Evolutionary conservation across 2,797 vertebrate species (phyloP).

Genomic region (Tympanoctomys barrerae): DNA sequence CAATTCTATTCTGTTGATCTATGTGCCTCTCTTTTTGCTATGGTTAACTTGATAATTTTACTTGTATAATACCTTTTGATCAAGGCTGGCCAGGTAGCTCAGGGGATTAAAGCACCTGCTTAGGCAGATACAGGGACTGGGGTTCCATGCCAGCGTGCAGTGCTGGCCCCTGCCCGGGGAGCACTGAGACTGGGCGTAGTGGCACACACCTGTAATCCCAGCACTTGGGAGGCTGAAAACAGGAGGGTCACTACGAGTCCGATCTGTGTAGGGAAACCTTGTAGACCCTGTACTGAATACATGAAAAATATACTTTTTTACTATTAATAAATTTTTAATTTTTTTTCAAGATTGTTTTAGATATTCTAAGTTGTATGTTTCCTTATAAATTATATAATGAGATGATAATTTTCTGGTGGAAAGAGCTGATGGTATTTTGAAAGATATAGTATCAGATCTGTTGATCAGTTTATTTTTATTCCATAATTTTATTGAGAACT

Average conservation of each 20-base stretch:
- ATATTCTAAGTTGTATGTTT: constrained; percentile 41
- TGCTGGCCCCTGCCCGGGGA: no score
- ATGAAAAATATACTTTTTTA: neutral
- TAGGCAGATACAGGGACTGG: no score
- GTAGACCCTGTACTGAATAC: no score
- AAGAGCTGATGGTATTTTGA: neutral
- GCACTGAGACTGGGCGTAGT: no score
- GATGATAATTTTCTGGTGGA: neutral
- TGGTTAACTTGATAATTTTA: neutral
- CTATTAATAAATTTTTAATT: neutral
- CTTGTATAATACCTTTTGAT: neutral
- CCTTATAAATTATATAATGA: neutral
- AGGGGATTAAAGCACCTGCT: no score
- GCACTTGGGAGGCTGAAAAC: no score
- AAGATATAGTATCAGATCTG: neutral
- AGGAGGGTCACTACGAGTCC: no score
- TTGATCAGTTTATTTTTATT: neutral
- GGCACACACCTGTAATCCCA: no score
- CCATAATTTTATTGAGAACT: no score
- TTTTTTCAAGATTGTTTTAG: constrained; percentile 55
- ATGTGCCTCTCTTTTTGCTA: neutral
- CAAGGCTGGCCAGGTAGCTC: no score
- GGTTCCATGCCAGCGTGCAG: no score
- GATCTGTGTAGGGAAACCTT: no score
- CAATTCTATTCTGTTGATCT: neutral